Evolutionary conservation across 2,888 invertebrate genomes (phyloP), one percentile per base, ranked within the genome.

Genomic region (Plusia festucae): DNA sequence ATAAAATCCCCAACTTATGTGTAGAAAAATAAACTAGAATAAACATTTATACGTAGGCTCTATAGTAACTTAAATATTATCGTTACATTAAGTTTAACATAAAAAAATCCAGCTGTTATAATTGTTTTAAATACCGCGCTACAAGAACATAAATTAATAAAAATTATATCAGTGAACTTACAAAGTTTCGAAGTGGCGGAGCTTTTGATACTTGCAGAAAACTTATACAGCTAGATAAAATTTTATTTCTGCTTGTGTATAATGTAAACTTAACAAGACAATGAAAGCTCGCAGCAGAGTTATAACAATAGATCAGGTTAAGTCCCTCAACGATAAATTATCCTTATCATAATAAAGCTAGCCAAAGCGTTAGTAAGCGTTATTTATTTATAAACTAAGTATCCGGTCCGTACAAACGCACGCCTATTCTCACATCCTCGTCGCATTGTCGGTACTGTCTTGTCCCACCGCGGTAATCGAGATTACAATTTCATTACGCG

Each of bases 401-500:
- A 90, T 92, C 91, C 91, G 90, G 90, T 82, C 79, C 56, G 64
- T 56, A 57, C 63, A 34, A 72, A 74, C 70, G 60, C 65, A 73
- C 79, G 73, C 70, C 76, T 78, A 81, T 82, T 79, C 83, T 83
- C 76, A 82, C 78, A 82, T 84, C 81, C 82, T 83, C 76, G 65
- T 75, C 68, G 66, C 73, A 78, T 78, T 81, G 79, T 76, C 68
- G 59, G 73, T 68, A 76, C 75, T 81, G 77, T 70, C 72, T 81
- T 77, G 68, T 75, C 74, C 70, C 49, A 65, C 60, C 63, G 62
- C 60, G 60, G 59, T 79, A 82, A 83, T 84, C 69, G 83, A 85
- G 87, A 85, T 90, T 88, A 90, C 87, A 88, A 85, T 90, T 87
- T 89, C 81, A 91, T 90, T 88, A 88, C 85, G 78, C 74, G 83